A percentile compares a stretch with the other conserved stretches of the same genome.
Evolutionary conservation across 2,888 invertebrate genomes (phyloP).

Genomic region (Branchipolynoe longqiensis): DNA sequence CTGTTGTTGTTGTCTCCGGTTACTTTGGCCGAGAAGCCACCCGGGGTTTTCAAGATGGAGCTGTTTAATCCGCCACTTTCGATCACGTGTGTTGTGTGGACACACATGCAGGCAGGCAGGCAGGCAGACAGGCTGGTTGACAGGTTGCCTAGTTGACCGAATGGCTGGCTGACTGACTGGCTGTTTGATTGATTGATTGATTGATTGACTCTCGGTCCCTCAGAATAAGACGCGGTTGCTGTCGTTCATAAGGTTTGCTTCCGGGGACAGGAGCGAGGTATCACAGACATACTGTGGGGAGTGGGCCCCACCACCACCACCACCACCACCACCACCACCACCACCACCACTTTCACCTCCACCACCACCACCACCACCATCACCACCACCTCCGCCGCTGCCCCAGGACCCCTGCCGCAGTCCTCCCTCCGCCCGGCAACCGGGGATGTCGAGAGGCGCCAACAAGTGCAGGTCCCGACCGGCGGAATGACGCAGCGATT

Average conservation of each 20-base stretch:
- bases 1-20: too few relatives aligned
- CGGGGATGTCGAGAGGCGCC: too few relatives aligned
- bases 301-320: background rate
- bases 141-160: too few relatives aligned
- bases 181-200: background rate
- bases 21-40: too few relatives aligned
- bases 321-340: background rate
- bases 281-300: constrained; percentile 23
- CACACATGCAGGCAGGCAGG: too few relatives aligned
- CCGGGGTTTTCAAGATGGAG: too few relatives aligned
- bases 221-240: constrained; percentile 25
- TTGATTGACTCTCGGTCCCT: background rate
- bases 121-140: too few relatives aligned
- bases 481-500: background rate
- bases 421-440: too few relatives aligned
- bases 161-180: background rate
- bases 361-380: background rate
- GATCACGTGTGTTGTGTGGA: too few relatives aligned
- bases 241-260: background rate
- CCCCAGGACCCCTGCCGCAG: too few relatives aligned
- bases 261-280: constrained; percentile 23
- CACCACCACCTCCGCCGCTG: background rate
- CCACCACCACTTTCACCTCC: too few relatives aligned
- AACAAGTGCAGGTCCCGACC: constrained; percentile 41
- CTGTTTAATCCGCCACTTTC: too few relatives aligned